phyloP scores from a whole-genome alignment of 2,888 invertebrate species.

The Cantharis rustica region DNA sequence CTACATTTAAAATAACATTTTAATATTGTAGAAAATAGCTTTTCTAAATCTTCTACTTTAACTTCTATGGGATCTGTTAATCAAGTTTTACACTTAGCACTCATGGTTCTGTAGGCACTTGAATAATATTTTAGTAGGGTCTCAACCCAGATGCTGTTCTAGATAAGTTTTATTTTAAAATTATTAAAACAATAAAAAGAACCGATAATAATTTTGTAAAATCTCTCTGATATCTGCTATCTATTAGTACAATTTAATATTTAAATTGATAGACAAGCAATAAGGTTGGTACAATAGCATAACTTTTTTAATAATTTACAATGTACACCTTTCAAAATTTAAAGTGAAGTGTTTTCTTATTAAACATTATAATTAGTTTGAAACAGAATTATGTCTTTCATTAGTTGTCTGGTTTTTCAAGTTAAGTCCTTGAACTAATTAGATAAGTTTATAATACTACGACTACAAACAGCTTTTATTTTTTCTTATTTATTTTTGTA shows the following conservation, averaged over 20 bases:
- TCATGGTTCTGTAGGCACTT: too few relatives aligned
- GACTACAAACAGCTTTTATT: constrained; percentile 12
- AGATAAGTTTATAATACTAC: constrained; percentile 9
- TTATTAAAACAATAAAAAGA: background rate
- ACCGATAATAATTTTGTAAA: background rate
- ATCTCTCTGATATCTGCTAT: background rate
- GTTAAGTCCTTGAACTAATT: constrained; percentile 14
- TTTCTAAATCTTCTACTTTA: too few relatives aligned
- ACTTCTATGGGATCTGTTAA: too few relatives aligned
- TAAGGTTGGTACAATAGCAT: background rate
- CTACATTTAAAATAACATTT: too few relatives aligned
- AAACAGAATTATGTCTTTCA: background rate
- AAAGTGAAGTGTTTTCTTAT: background rate
- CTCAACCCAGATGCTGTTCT: too few relatives aligned
- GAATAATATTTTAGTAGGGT: too few relatives aligned
- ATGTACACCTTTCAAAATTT: background rate
- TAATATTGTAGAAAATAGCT: too few relatives aligned
- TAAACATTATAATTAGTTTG: background rate
- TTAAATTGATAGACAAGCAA: background rate
- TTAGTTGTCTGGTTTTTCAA: constrained; percentile 10
- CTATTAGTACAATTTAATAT: background rate
- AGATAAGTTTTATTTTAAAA: background rate
- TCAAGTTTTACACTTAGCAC: too few relatives aligned
- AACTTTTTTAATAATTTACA: background rate
- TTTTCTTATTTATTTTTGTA: constrained; percentile 16